Evolutionary conservation across 2,113 vertebrate genomes (phyloP), one percentile per base, ranked within the genome.

Genomic region (Daboia siamensis): DNA sequence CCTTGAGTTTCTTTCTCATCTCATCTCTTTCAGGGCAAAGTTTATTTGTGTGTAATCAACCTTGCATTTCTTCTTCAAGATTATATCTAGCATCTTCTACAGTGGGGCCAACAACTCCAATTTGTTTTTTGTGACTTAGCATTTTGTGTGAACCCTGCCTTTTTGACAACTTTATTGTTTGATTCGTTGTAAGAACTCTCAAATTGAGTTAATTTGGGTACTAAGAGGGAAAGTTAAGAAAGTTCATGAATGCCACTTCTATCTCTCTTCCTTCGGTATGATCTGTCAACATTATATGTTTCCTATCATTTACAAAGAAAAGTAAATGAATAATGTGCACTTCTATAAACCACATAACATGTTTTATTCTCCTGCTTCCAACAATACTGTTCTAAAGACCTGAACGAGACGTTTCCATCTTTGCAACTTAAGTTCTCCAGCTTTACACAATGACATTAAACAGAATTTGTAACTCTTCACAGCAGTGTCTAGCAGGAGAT

Each of bases 361-460:
- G 61, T 88, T 92, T 64, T 57, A 33, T 87, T 4, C 1, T 0
- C 3, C 0, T 26, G 29, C 88, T 56, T 6, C 56, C 51, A 21
- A n/a, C 87, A 69, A 59, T 4, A 26, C 48, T 15, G 54, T 89
- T 51, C 90, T 52, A 52, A 87, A 21, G 12, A 3, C 89, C 56
- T 1, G 33, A 46, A 55, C 2, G 0, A 11, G 17, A 93, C 46
- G 3, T 24, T 15, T 91, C 51, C 0, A 0, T 94, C 54, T 92
- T 95, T 95, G 95, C 95, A 90, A 94, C 93, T 94, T 48, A 95
- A 95, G 95, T 92, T 88, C 33, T 57, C 93, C 0, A 0, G 55
- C 5, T 0, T 55, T 92, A 91, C 94, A 92, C 91, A 93, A 93
- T 48, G 95, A 93, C 87, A 80, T 85, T 95, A 95, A 87, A 95